These are phyloP conservation scores for Drosophila macrospina DNA, from an alignment of 2,888 invertebrate genomes.

Conservation along the genomic window DNA sequence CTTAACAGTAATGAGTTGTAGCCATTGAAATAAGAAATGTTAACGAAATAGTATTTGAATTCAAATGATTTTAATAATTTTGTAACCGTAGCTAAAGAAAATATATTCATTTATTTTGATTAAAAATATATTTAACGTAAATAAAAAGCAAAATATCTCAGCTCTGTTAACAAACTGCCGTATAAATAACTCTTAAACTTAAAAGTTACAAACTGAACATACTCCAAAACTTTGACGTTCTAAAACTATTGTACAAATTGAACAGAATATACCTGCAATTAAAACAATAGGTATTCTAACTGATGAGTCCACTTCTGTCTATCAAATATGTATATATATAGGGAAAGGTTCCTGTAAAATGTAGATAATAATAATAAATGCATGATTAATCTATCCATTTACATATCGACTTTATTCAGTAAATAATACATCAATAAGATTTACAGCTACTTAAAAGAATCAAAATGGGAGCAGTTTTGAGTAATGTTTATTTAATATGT, in stretches of 20 bases:
- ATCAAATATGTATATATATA: not conserved
- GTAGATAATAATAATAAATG: not conserved
- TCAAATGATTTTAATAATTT: not conserved
- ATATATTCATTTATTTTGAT: too few species aligned
- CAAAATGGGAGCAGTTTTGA: slow-evolving; percentile 28
- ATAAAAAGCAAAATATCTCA: too few species aligned
- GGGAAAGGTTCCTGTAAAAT: not conserved
- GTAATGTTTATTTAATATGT: slow-evolving; percentile 5
- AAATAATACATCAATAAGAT: slow-evolving; percentile 43
- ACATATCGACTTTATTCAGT: slow-evolving; percentile 38
- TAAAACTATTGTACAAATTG: too few species aligned
- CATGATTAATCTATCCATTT: slow-evolving; percentile 19
- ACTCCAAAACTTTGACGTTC: too few species aligned
- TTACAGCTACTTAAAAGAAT: slow-evolving; percentile 37
- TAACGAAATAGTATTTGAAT: not conserved
- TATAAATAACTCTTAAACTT: too few species aligned
- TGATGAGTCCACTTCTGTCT: too few species aligned
- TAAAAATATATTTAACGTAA: too few species aligned
- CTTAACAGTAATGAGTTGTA: not conserved
- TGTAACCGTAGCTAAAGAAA: too few species aligned
- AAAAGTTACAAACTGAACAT: too few species aligned
- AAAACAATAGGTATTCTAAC: too few species aligned
- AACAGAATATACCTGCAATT: too few species aligned
- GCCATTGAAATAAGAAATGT: not conserved
- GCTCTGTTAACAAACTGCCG: too few species aligned